Evolutionary conservation across 2,888 invertebrate genomes (phyloP), one percentile per base, ranked within the genome.

Genomic region (Latheticus oryzae): DNA sequence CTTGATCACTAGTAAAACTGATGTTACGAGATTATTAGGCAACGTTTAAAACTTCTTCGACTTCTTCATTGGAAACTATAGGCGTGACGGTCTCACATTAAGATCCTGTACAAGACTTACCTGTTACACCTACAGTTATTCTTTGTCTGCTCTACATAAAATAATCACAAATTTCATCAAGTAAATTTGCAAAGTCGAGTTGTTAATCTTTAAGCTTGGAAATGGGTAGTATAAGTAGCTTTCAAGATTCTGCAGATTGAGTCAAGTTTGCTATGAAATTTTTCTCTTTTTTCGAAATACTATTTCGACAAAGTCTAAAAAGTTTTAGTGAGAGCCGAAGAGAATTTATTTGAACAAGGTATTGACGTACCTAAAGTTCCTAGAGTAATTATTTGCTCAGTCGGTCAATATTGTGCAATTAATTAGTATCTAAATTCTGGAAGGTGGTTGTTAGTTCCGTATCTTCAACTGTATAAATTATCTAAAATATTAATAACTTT

Each of bases 81-180:
- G 69, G 70, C 67, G 70, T 67, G 70, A 69, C 70, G 61, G 60
- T 51, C 58, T 64, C 60, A 67, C 67, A 68, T 68, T 70, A 65
- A 62, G 65, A 65, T 26, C 61, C 64, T 54, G 62, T 63, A 66
- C 68, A 69, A 70, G 67, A 70, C 69, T 64, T 71, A 71, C 70
- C 67, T 65, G 69, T 69, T 70, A 71, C 72, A 71, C 72, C 72
- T 71, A 72, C 72, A 64, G 64, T 67, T 60, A 70, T 67, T 69
- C 67, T 66, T 63, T 40, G 61, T 43, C 61, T 69, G 69, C 65
- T 68, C 64, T 60, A 68, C 65, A 65, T 68, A 65, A 62, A 59
- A 62, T 62, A 52, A 58, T 56, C 54, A 59, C 55, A 58, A 60
- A 61, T 66, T 48, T 55, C 24, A 28, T 54, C 19, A 32, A 28